Evolutionary conservation across 2,797 vertebrate species (phyloP).

Genomic region (Podargus strigoides): DNA sequence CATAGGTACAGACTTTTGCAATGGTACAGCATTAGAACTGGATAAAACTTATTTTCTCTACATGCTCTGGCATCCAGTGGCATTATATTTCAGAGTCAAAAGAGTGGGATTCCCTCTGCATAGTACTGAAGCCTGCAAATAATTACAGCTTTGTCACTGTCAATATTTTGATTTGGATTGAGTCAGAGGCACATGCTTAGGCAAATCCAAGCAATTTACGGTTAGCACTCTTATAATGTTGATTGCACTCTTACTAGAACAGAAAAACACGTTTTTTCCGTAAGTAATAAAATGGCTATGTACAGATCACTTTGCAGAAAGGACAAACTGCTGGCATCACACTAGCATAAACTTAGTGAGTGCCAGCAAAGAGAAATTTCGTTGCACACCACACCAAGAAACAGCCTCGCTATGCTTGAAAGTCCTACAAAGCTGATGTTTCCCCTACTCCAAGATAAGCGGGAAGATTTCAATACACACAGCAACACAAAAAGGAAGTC

Average conservation of each 20-base stretch:
- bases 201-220: not conserved
- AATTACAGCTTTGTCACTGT: not conserved
- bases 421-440: not conserved
- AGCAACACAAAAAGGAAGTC: not conserved
- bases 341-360: not conserved
- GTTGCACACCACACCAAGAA: not conserved
- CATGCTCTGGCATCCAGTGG: not conserved
- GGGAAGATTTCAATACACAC: not conserved
- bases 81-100: not conserved
- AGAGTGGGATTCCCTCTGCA: not conserved
- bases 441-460: not conserved
- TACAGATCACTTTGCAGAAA: not conserved
- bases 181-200: not conserved
- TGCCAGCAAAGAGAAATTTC: not conserved
- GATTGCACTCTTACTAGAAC: not conserved
- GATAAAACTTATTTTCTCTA: not conserved
- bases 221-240: not conserved
- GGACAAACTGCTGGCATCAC: not conserved
- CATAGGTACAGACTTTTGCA: not conserved
- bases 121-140: not conserved
- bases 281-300: not conserved
- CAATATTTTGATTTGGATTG: not conserved
- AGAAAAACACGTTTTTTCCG: not conserved
- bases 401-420: not conserved
- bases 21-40: accelerated